A percentile compares a stretch with the other conserved stretches of the same genome.
These are phyloP conservation scores for Nerophis lumbriciformis DNA, from an alignment of 2,113 vertebrate genomes.

Conservation along the genomic window DNA sequence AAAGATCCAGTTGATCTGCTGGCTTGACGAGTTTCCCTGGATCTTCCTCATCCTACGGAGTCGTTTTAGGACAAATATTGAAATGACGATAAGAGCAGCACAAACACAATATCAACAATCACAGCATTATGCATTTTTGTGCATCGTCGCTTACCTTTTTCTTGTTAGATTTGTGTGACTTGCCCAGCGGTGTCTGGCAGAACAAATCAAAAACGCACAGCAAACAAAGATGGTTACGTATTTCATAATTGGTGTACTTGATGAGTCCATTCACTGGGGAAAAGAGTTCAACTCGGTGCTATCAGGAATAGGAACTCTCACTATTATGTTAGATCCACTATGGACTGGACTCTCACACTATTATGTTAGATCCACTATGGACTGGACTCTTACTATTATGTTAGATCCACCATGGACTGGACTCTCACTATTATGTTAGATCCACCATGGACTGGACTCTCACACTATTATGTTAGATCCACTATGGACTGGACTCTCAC, in stretches of 20 bases:
- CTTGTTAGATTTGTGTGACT: slow-evolving; percentile 57
- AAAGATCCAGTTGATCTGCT: slow-evolving; percentile 81
- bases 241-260: neutral
- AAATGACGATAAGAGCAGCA: neutral
- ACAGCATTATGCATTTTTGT: neutral
- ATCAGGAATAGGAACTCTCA: too few relatives aligned
- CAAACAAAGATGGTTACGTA: neutral
- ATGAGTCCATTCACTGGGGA: neutral
- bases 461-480: too few relatives aligned
- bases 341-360: too few relatives aligned
- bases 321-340: too few relatives aligned
- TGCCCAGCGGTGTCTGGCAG: slow-evolving; percentile 45
- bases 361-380: too few relatives aligned
- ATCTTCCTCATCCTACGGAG: slow-evolving; percentile 77
- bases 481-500: too few relatives aligned
- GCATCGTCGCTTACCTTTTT: slow-evolving; percentile 58
- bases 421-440: too few relatives aligned
- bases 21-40: slow-evolving; percentile 78
- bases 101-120: neutral
- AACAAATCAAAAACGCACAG: slow-evolving; percentile 14
- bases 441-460: too few relatives aligned
- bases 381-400: too few relatives aligned
- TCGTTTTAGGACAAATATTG: too few relatives aligned
- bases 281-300: neutral
- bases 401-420: too few relatives aligned